Evolutionary conservation across 1,140 invertebrate genomes (phyloP).

Genomic region (Mylabris phalerata): DNA sequence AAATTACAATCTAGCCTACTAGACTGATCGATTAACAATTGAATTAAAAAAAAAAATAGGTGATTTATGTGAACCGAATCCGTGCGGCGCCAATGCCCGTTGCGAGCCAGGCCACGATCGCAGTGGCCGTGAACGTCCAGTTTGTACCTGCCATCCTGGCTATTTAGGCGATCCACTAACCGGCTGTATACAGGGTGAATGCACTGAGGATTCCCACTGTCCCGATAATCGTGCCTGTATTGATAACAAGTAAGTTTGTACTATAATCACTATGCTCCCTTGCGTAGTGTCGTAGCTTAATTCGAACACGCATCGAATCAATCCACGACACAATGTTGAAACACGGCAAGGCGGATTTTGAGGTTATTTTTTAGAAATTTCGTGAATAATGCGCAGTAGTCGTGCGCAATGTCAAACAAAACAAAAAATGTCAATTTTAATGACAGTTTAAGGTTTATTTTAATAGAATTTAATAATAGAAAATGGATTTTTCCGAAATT

Average conservation of each 20-base stretch:
- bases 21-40: too few relatives aligned
- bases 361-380: too few relatives aligned
- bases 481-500: too few relatives aligned
- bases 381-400: too few relatives aligned
- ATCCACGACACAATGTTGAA: not conserved
- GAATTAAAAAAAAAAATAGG: constrained; percentile 41
- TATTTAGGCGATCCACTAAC: constrained; percentile 74
- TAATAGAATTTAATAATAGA: too few relatives aligned
- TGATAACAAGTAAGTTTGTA: constrained; percentile 48
- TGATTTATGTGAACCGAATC: constrained; percentile 76
- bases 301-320: not conserved
- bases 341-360: not conserved
- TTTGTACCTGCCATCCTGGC: constrained; percentile 71
- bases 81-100: constrained; percentile 74
- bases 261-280: too few relatives aligned
- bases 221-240: constrained; percentile 64
- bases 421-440: too few relatives aligned
- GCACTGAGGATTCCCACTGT: constrained; percentile 65
- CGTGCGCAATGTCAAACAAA: too few relatives aligned
- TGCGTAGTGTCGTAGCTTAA: not conserved
- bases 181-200: constrained; percentile 67
- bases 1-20: too few relatives aligned
- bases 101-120: constrained; percentile 77
- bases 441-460: too few relatives aligned
- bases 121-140: constrained; percentile 70